Conservation (phyloP, 2,113 vertebrate species). For the Sterrhoptilus dennistouni region DNA sequence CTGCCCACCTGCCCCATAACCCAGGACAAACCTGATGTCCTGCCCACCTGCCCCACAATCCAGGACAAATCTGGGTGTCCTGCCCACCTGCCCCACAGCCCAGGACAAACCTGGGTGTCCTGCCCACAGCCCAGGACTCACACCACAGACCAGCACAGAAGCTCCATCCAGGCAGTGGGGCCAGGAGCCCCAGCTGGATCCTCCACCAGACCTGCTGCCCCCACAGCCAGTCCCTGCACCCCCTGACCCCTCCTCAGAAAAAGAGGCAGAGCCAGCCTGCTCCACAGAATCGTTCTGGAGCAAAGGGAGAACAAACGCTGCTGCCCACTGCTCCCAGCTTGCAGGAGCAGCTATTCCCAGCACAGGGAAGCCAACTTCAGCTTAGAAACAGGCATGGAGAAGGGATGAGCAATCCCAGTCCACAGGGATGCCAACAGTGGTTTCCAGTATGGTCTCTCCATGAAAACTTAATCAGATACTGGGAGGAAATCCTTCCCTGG, state of each 20-base stretch:
- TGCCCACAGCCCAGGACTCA: rapidly evolving
- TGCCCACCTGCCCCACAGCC: background rate
- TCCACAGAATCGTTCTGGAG: background rate
- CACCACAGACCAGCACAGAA: background rate
- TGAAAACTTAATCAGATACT: background rate
- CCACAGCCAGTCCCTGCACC: rapidly evolving
- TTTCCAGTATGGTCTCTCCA: background rate
- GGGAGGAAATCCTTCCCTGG: background rate
- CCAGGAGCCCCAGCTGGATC: background rate
- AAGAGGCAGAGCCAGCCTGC: background rate
- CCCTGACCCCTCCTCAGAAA: too few species aligned
- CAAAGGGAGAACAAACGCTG: background rate
- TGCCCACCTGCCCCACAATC: background rate
- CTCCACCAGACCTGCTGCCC: rapidly evolving
- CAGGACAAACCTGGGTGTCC: background rate
- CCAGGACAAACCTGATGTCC: background rate
- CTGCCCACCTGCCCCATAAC: rapidly evolving
- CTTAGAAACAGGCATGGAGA: background rate
- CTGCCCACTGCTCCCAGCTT: background rate
- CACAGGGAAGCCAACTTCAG: background rate
- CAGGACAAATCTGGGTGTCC: background rate
- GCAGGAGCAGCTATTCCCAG: background rate
- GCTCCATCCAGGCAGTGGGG: too few species aligned
- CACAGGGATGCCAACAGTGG: rapidly evolving
- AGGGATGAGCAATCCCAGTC: background rate